phyloP scores from a whole-genome alignment of 2,888 invertebrate genomes.

The Cotesia congregata region DNA sequence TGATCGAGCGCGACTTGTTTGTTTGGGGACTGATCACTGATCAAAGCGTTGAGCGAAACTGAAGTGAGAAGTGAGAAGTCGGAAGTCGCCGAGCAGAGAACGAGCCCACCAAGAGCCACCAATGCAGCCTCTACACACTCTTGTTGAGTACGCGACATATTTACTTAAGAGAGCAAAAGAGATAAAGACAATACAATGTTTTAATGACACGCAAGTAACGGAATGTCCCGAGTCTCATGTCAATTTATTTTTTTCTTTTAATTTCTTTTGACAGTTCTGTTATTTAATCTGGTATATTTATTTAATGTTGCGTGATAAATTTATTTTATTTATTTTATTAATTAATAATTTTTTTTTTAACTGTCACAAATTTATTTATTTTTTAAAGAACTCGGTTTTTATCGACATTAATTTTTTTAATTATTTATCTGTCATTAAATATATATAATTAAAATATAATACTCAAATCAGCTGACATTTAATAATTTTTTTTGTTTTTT shows the following conservation, averaged over 20 bases:
- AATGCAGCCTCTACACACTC: background rate
- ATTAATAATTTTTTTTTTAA: no score
- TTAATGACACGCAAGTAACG: background rate
- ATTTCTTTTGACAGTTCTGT: background rate
- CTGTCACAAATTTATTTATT: no score
- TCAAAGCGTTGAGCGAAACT: background rate
- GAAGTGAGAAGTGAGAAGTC: background rate
- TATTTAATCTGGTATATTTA: no score
- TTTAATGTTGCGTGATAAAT: no score
- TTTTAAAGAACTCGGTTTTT: no score
- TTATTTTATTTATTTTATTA: no score
- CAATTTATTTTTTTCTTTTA: background rate
- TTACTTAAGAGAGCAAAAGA: background rate
- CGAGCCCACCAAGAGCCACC: background rate
- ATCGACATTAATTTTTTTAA: no score
- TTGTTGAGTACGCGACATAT: background rate
- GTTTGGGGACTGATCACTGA: background rate
- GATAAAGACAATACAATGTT: background rate
- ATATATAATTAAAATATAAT: no score
- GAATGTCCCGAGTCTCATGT: background rate
- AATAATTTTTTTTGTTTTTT: no score
- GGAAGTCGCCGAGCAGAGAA: background rate
- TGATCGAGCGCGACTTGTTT: no score
- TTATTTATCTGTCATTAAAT: no score
- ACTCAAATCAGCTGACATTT: no score